Evolutionary conservation across 2,113 vertebrate genomes (phyloP), one percentile per base, ranked within the genome.

Genomic region (Prionailurus viverrinus): DNA sequence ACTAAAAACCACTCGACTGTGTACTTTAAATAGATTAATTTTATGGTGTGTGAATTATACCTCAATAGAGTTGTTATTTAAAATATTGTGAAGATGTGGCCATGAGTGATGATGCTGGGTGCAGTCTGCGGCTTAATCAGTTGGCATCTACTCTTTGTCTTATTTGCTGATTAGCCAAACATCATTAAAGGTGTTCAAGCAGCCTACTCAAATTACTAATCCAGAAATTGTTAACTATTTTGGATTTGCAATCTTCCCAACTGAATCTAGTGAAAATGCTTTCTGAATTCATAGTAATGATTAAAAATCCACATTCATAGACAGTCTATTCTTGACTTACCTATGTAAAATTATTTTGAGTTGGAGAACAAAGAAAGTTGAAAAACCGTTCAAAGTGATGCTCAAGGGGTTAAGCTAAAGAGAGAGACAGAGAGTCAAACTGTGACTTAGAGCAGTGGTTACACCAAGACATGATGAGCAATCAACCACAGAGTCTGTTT

Each of bases 291-390:
- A 66, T 51, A 19, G 55, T 81, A 73, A 45, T 48, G 45, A 65
- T 36, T 81, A 99, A 66, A 99, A 99, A 98, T 99, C 99, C 66
- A 99, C 99, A 12, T 97, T 99, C 97, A 99, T 99, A 98, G 99
- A 99, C 98, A 99, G 99, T 97, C 99, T 99, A 27, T 99, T 99
- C 98, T 98, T 99, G 97, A 99, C 99, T 48, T 99, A 99, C 97
- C 99, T 99, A 76, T 29, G 25, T 48, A 48, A 48, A 76, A 76
- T 31, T 76, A 76, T 76, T 48, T 76, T 76, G 13, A 76, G 39
- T 76, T 76, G 41, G 25, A 99, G 99, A 98, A 99, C 99, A 99
- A 99, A 99, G 97, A 99, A 99, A 98, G 36, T 99, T 31, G 99
- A 99, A 58, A 99, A 89, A 99, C 99, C 0, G 99, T 99, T 96